Evolutionary conservation across 2,113 vertebrate genomes (phyloP).

Genomic region (Columba janthina): DNA sequence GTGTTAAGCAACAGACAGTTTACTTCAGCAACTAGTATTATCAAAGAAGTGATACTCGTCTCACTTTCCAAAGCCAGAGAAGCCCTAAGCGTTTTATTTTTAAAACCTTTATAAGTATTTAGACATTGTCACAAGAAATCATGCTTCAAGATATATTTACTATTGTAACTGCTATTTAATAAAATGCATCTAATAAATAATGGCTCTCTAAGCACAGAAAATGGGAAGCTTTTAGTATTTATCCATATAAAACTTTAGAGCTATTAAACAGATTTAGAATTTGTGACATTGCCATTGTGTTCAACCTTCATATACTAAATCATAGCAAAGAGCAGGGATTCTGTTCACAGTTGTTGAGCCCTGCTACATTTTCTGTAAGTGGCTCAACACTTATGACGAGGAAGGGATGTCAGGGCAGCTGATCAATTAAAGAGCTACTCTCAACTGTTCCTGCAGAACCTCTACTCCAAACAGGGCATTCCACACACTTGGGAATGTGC

Average conservation of each 20-base stretch:
- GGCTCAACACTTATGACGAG: not conserved
- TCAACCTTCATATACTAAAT: constrained; percentile 3
- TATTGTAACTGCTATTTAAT: constrained; percentile 13
- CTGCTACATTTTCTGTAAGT: not conserved
- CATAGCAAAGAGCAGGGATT: not conserved
- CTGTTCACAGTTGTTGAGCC: not conserved
- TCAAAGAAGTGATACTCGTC: not conserved
- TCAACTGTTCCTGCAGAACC: not conserved
- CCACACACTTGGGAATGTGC: not conserved
- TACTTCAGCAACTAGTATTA: not conserved
- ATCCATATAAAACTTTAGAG: not conserved
- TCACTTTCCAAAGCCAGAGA: constrained; percentile 27
- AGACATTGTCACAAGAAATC: constrained; percentile 12
- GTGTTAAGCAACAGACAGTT: not conserved
- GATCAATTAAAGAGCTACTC: not conserved
- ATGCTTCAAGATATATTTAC: constrained; percentile 11
- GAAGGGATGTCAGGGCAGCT: not conserved
- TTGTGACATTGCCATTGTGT: not conserved
- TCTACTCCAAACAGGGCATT: not conserved
- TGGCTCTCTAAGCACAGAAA: not conserved
- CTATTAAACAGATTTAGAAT: not conserved
- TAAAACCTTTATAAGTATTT: not conserved
- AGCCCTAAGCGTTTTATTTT: constrained; percentile 24
- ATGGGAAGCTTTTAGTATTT: constrained; percentile 15
- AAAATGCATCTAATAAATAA: constrained; percentile 22